phyloP scores from a whole-genome alignment of 2,888 invertebrate genomes.

The Julus scandinavius region DNA sequence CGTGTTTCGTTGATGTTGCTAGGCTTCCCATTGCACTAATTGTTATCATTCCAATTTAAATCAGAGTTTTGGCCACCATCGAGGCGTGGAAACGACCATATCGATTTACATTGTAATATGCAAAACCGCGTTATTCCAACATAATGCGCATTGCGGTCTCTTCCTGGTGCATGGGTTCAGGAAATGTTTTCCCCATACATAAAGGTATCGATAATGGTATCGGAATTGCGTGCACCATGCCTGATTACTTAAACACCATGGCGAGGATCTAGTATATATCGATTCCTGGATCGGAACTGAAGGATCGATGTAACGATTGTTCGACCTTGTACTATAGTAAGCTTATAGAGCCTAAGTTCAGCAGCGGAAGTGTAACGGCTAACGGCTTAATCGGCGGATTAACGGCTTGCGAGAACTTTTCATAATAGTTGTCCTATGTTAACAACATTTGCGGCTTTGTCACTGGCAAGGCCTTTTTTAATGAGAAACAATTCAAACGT shows the following conservation, averaged over 20 bases:
- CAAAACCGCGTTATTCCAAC: neutral
- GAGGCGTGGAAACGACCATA: constrained; percentile 9
- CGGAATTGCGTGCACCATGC: neutral
- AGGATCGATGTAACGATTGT: neutral
- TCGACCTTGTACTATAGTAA: neutral
- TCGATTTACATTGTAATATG: constrained; percentile 8
- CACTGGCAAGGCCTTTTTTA: neutral
- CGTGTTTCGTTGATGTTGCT: neutral
- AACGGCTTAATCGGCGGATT: too few relatives aligned
- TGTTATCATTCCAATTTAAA: neutral
- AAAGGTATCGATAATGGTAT: neutral
- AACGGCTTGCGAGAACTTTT: too few relatives aligned
- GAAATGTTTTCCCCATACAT: neutral
- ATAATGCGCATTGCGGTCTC: neutral
- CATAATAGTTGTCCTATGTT: too few relatives aligned
- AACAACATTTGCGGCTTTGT: too few relatives aligned
- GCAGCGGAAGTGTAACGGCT: too few relatives aligned
- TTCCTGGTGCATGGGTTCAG: neutral
- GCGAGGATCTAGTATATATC: neutral
- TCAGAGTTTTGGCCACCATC: neutral
- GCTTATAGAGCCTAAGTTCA: too few relatives aligned
- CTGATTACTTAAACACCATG: neutral
- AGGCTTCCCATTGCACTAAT: neutral
- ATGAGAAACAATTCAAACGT: neutral
- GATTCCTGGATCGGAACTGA: neutral